Percentiles rank a stretch among this genome's conserved stretches.
Conservation (phyloP, 1,140 invertebrate species). For the Drosophila equinoxialis region DNA sequence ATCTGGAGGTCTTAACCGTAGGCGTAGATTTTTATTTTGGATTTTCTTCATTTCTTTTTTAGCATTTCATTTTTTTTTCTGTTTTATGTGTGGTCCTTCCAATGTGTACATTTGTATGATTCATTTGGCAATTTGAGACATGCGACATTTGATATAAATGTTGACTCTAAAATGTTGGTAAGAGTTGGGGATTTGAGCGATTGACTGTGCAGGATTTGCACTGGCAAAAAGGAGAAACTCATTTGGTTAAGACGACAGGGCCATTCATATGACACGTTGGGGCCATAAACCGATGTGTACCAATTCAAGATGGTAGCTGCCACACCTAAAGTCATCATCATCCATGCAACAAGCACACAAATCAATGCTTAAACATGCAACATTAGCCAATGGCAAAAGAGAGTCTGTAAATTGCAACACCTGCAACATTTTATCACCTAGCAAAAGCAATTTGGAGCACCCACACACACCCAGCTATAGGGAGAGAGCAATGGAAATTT, state of each 20-base stretch:
- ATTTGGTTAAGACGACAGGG: constrained; percentile 44
- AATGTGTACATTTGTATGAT: constrained; percentile 54
- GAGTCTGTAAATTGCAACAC: constrained; percentile 35
- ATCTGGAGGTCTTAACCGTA: constrained; percentile 50
- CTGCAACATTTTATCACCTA: constrained; percentile 71
- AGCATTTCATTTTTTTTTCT: constrained; percentile 49
- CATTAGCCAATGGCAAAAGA: constrained; percentile 12
- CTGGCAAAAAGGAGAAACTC: constrained; percentile 34
- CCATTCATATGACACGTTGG: constrained; percentile 61
- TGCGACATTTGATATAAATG: constrained; percentile 79
- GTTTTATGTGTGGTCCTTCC: constrained; percentile 67
- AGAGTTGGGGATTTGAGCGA: constrained; percentile 36
- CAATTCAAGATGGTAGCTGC: constrained; percentile 31
- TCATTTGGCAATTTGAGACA: constrained; percentile 76
- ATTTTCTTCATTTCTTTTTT: constrained; percentile 46
- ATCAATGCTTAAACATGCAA: constrained; percentile 34
- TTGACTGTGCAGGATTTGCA: constrained; percentile 63
- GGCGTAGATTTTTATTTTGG: constrained; percentile 66
- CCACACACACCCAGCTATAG: constrained; percentile 29
- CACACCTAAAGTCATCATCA: constrained; percentile 31
- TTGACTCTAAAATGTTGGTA: constrained; percentile 2
- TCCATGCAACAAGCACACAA: constrained; percentile 50
- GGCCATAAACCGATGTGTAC: constrained; percentile 55
- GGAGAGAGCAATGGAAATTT: constrained; percentile 54
- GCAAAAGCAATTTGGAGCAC: constrained; percentile 73